Percentiles rank a stretch among this genome's conserved stretches.
phyloP scores from a whole-genome alignment of 2,888 invertebrate species.

The Yponomeuta evonymella region DNA sequence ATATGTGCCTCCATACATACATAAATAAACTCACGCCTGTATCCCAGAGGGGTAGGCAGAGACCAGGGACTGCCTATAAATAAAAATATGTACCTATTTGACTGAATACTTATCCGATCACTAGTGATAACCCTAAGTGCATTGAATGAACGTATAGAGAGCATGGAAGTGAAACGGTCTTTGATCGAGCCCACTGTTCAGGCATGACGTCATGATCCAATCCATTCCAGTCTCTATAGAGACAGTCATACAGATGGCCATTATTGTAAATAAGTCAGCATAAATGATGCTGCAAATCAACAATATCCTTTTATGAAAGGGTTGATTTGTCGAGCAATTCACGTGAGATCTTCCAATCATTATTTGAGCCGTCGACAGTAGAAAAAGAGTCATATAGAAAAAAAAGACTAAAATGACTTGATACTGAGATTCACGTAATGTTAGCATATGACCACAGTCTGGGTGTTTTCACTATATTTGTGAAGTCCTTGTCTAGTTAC shows the following conservation, averaged over 20 bases:
- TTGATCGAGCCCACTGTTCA: constrained; percentile 39
- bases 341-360: neutral
- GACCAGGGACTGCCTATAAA: too few relatives aligned
- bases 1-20: too few relatives aligned
- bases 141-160: constrained; percentile 5
- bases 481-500: too few relatives aligned
- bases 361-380: neutral
- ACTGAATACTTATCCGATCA: neutral
- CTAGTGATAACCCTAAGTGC: constrained; percentile 1
- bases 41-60: too few relatives aligned
- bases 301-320: constrained; percentile 5
- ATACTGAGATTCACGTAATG: too few relatives aligned
- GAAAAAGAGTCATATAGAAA: too few relatives aligned
- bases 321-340: neutral
- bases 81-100: too few relatives aligned
- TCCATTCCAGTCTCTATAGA: constrained; percentile 36
- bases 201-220: constrained; percentile 57
- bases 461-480: too few relatives aligned
- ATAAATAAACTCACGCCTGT: too few relatives aligned
- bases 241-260: neutral
- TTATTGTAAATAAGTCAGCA: constrained; percentile 7
- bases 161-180: constrained; percentile 39
- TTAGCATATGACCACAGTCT: too few relatives aligned
- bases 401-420: too few relatives aligned
- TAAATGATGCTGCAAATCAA: neutral